These are phyloP conservation scores for Brachionus calyciflorus DNA, from an alignment of 1,140 invertebrate genomes.

Conservation along the genomic window DNA sequence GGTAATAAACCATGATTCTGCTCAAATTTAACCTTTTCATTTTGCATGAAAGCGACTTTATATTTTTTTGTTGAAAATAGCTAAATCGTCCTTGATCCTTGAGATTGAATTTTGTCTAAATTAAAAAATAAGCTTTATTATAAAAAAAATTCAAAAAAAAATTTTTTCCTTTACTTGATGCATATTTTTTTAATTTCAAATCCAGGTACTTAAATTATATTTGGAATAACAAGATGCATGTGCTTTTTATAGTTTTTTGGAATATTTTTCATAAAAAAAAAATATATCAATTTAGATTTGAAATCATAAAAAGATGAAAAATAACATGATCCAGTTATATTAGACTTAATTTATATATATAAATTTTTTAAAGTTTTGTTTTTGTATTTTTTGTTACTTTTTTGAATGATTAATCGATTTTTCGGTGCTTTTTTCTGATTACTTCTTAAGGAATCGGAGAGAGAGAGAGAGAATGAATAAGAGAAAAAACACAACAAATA, in stretches of 20 bases:
- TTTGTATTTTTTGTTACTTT: background rate
- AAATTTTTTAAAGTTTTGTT: conserved; percentile 2
- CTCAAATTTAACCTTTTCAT: too few relatives aligned
- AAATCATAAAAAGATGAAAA: background rate
- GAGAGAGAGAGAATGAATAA: background rate
- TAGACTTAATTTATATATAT: conserved; percentile 8
- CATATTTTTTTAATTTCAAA: too few relatives aligned
- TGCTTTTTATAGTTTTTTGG: conserved; percentile 8
- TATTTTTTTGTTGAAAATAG: too few relatives aligned
- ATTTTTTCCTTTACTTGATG: too few relatives aligned
- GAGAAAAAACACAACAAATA: conserved; percentile 21
- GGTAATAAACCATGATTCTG: too few relatives aligned
- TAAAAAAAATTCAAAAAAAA: too few relatives aligned
- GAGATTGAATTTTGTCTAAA: too few relatives aligned
- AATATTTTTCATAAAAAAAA: background rate
- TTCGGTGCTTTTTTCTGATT: conserved; percentile 43
- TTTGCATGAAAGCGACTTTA: too few relatives aligned
- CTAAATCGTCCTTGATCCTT: too few relatives aligned
- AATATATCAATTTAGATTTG: background rate
- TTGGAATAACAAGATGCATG: background rate
- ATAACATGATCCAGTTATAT: conserved; percentile 44
- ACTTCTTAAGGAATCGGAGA: background rate
- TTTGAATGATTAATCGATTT: conserved; percentile 43
- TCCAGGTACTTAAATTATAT: too few relatives aligned
- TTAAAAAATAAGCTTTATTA: too few relatives aligned